A percentile compares a stretch with the other conserved stretches of the same genome.
Evolutionary conservation across 2,797 vertebrate genomes (phyloP).

Genomic region (Knipowitschia caucasica): DNA sequence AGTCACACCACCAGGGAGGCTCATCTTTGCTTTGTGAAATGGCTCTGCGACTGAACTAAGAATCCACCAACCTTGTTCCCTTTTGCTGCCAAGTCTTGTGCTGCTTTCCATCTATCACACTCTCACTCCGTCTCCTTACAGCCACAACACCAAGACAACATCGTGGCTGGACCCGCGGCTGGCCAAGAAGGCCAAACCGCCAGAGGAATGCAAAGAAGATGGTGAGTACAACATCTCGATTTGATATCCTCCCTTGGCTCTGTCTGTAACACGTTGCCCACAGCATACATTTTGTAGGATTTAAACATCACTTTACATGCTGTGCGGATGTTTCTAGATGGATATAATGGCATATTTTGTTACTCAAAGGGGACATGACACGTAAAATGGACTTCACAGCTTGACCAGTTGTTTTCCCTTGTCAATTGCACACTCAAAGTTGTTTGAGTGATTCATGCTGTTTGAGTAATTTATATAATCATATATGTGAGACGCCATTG

Average conservation of each 20-base stretch:
- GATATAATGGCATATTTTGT: not conserved
- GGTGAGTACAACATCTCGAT: slow-evolving; percentile 80
- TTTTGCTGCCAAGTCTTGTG: slow-evolving; percentile 65
- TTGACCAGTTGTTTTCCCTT: too few species aligned
- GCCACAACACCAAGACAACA: slow-evolving; percentile 99
- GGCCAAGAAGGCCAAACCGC: slow-evolving; percentile 98
- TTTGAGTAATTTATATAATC: too few species aligned
- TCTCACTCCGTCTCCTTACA: slow-evolving; percentile 81
- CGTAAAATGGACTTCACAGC: slow-evolving; percentile 27
- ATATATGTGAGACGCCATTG: too few species aligned
- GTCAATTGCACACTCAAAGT: too few species aligned
- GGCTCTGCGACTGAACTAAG: slow-evolving; percentile 58
- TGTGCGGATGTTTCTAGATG: not conserved
- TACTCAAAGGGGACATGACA: slow-evolving; percentile 4
- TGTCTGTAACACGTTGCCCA: slow-evolving; percentile 15
- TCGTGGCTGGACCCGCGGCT: slow-evolving; percentile 99
- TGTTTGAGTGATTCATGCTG: too few species aligned
- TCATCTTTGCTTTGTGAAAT: slow-evolving; percentile 54
- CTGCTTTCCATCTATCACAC: slow-evolving; percentile 54
- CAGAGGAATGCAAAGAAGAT: slow-evolving; percentile 98
- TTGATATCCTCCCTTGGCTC: slow-evolving; percentile 7
- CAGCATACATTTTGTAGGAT: slow-evolving; percentile 21
- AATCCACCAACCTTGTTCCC: slow-evolving; percentile 66
- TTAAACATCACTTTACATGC: slow-evolving; percentile 13
- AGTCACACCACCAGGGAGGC: slow-evolving; percentile 28